Base-by-base conservation (phyloP, 2,888 invertebrate species). In the Tetragonula carbonaria region DNA sequence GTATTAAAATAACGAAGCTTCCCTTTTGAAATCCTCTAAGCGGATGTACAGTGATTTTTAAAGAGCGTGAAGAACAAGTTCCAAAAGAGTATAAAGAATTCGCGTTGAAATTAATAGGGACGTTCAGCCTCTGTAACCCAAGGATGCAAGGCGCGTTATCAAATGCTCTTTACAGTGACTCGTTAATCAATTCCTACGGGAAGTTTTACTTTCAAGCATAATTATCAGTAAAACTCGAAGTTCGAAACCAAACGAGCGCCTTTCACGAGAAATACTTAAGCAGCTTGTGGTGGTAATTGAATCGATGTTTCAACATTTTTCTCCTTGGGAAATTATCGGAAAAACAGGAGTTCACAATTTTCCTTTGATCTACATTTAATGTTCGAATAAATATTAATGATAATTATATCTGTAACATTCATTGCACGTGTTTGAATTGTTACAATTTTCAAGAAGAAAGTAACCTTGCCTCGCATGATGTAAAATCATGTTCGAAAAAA, bases 1-100 rank as follows among this genome's bases (percentile, higher is more conserved):
- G 23, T 18, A 53, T 66, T 65, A 38, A 65, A 74, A 55, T 65
- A 74, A 74, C 65, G 53, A 38, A 50, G 65, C 18, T 53, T 18
- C 38, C 4, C n/a, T 57, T 73, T 45, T 59, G 8, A 51, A 51
- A 38, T 11, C 28, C 33, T 23, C 53, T 16, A 23, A 51, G 11
- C 16, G 59, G 33, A 28, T 21, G 70, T 38, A 65, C 23, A 66
- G 33, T 57, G 21, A 50, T 16, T 50, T 16, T 66, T 28, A 28
- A 74, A 68, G 51, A 50, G 51, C 50, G 23, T 2, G 21, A 38
- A 67, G 50, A 74, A 77, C 18, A 53, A 51, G 21, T 23, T 21
- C 18, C 5, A 8, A 28, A 28, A 4, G 16, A 21, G 4, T 16
- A 38, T 23, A 38, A 66, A 59, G 2, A 21, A 3, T 14, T 50